Base-by-base conservation (phyloP, 2,888 invertebrate genomes). In the Tillus elongatus region DNA sequence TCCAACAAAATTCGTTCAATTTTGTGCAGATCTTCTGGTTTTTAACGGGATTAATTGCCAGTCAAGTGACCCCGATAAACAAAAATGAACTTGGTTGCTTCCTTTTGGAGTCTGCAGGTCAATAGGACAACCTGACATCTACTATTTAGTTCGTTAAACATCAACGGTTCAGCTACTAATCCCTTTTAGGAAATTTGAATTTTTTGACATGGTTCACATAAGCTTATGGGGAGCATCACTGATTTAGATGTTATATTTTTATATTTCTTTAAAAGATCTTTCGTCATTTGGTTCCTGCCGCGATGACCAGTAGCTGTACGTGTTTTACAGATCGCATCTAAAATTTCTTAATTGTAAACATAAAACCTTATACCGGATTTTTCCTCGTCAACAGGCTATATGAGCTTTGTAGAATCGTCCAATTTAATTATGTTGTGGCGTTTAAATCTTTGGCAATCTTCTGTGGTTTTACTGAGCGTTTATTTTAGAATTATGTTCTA, bases 161-260 rank as follows among this genome's bases (percentile, higher is more conserved):
- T 19, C 24, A 19, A n/a, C n/a, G 24, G 24, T 19, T 19, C 6
- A 19, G n/a, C 24, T 19, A 19, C 24, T 19, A 19, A 19, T 8
- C 24, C 24, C n/a, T 19, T 19, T 19, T n/a, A n/a, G n/a, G n/a
- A n/a, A n/a, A n/a, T n/a, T n/a, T n/a, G n/a, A n/a, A n/a, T n/a
- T n/a, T n/a, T n/a, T 19, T 19, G 24, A 19, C 24, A 19, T 19
- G 24, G 24, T 19, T 19, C 24, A n/a, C 24, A 19, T 19, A 19
- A 19, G 24, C n/a, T 19, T 19, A 19, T 19, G 24, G 6, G n/a
- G 6, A 19, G 24, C 24, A 19, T 19, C 6, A 19, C 24, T 19
- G n/a, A 19, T 19, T 19, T n/a, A 19, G 24, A 19, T 8, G 24
- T 19, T 19, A 19, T 19, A 19, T 19, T 19, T 19, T 19, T 19